phyloP scores from a whole-genome alignment of 23 tunicate genomes.

The Ascidia mentula region DNA sequence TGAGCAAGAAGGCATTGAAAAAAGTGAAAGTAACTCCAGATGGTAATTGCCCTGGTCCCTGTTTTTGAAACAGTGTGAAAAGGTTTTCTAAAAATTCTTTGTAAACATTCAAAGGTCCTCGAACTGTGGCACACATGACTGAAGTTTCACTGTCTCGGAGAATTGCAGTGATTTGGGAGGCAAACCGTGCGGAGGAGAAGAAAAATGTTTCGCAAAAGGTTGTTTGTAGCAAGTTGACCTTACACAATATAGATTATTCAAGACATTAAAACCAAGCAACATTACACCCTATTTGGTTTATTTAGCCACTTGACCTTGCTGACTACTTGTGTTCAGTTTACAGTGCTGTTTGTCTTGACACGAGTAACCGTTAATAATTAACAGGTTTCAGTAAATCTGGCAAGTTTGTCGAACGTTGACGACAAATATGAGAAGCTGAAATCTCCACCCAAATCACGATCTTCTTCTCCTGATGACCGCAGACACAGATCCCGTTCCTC shows the following conservation, averaged over 20 bases:
- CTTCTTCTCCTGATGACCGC: background rate
- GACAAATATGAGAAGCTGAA: conserved; percentile 17
- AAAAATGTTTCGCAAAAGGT: background rate
- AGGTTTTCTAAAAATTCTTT: background rate
- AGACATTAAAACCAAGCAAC: background rate
- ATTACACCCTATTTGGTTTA: background rate
- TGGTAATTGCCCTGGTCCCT: conserved; percentile 3
- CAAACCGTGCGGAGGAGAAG: background rate
- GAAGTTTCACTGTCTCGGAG: conserved; percentile 44
- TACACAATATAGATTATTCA: background rate
- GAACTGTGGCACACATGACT: conserved; percentile 74
- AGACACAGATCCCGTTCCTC: conserved; percentile 22
- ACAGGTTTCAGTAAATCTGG: conserved; percentile 44
- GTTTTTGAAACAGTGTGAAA: background rate
- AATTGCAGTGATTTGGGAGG: conserved; percentile 1
- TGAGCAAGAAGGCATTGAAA: conserved; percentile 48
- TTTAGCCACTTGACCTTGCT: background rate
- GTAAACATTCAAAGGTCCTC: conserved; percentile 12
- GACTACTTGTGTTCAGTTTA: too few species aligned
- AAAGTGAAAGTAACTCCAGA: conserved; percentile 45
- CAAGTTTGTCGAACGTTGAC: conserved; percentile 34
- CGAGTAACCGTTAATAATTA: background rate
- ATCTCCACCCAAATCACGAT: background rate
- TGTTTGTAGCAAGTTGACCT: background rate
- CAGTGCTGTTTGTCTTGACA: background rate